Base-by-base conservation (phyloP, 64 coral and sea anemone species). In the Actinia equina region DNA sequence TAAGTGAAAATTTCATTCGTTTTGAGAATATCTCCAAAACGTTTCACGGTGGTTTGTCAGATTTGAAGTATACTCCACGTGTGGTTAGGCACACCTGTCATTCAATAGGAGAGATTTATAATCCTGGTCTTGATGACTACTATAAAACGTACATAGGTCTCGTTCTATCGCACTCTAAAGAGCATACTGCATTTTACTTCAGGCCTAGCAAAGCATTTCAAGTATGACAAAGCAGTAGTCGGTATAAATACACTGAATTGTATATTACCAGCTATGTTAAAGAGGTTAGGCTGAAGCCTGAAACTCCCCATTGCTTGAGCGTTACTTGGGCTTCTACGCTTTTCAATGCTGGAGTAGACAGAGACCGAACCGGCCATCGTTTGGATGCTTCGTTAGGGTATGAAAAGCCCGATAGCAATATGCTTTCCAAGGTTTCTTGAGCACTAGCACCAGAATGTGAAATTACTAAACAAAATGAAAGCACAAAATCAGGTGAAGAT, bases 81-180 rank as follows among this genome's bases (percentile, higher is more conserved):
- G 10, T 59, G 8, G 64, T 77, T 15, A 87, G 49, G 54, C 86
- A 87, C 53, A 54, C 77, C 23, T 87, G 70, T 17, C 44, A 87
- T 26, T 22, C n/a, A 44, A 9, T 26, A 87, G 86, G 85, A 17
- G 60, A 86, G 71, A n/a, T 37, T 44, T 17, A 71, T 43, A 79
- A 87, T 22, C 89, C 78, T 62, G 88, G 93, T 91, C 74, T 95
- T 64, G 93, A 91, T 51, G 46, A 91, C 52, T 71, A 90, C 43
- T 94, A 90, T 94, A 77, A 64, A 22, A 61, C 87, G 80, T 94
- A 95, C 76, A 87, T 94, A 56, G 92, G 84, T 77, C 86, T 89
- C 52, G 78, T 94, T 71, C 77, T 89, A 94, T 85, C n/a, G 44
- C 78, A 84, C 26, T 59, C 62, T 53, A 77, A 85, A 77, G 26